Evolutionary conservation across 1,140 invertebrate genomes (phyloP), one percentile per base, ranked within the genome.

Genomic region (Tribolium castaneum): DNA sequence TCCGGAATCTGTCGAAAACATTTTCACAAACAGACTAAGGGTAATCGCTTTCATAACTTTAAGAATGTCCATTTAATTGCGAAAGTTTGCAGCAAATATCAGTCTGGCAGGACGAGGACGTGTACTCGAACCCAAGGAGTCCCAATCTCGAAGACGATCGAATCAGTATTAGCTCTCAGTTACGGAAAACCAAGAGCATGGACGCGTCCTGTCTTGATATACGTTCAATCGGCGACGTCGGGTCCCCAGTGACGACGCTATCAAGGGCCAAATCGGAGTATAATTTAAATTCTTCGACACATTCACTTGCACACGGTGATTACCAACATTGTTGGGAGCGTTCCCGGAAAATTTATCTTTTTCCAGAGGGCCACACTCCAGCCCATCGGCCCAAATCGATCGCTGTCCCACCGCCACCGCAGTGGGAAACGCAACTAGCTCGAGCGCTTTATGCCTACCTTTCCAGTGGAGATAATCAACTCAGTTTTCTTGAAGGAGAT

Each of bases 401-500:
- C 85, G 92, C 92, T 1, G 91, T 93, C n/a, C 89, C 90, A 35
- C 90, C 89, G 83, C 87, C 90, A 83, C 88, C 90, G 75, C 78
- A 88, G 76, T 87, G 89, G 81, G 90, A 92, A 78, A 89, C 90
- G 0, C 90, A 91, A 1, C 87, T 96, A 50, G 95, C 94, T 1
- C 90, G 94, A 78, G 96, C 96, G 7, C 88, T 97, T 9, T 97
- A 97, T 83, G 94, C 95, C 50, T 97, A 98, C 87, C 90, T 96
- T 52, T 96, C 95, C 13, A 95, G 94, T 70, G 95, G 95, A 3
- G 96, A 98, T 82, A 97, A 96, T 88, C 96, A 98, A 87, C 90
- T 98, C 39, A 96, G 94, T 83, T 98, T 98, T 87, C 91, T 95
- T 74, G 95, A 97, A 87, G 96, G 96, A 79, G 97, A 98, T 87